A percentile compares a stretch with the other conserved stretches of the same genome.
Conservation (phyloP, 2,797 vertebrate genomes). For the Thripadectes ignobilis region DNA sequence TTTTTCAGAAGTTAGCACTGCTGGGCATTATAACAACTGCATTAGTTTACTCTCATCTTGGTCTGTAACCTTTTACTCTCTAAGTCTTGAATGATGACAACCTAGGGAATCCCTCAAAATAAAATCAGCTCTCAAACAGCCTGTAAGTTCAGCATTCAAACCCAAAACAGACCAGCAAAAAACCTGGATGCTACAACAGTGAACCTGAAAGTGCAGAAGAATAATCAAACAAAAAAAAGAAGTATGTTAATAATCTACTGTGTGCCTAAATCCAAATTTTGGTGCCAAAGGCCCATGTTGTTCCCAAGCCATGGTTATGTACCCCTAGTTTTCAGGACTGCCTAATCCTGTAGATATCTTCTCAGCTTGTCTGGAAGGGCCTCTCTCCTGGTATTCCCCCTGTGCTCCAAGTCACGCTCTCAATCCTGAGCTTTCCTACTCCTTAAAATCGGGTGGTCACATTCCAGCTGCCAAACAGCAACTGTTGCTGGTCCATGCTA, state of each 20-base stretch:
- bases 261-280: background rate
- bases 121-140: background rate
- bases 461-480: background rate
- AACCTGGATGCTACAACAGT: background rate
- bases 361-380: background rate
- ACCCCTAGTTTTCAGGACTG: background rate
- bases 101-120: background rate
- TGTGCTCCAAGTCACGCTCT: background rate
- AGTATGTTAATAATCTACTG: background rate
- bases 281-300: background rate
- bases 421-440: background rate
- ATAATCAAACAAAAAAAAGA: background rate
- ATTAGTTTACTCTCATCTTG: background rate
- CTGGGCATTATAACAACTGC: background rate
- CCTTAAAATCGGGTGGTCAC: background rate
- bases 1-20: background rate
- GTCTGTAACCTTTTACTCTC: background rate
- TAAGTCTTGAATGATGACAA: background rate
- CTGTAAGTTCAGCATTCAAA: background rate
- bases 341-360: background rate
- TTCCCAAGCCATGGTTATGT: background rate
- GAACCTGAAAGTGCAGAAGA: background rate
- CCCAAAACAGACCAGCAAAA: background rate
- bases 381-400: background rate
- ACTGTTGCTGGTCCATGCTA: background rate